These are phyloP conservation scores for Lagothrix lagotricha DNA, from an alignment of 2,797 vertebrate genomes.

Conservation along the genomic window DNA sequence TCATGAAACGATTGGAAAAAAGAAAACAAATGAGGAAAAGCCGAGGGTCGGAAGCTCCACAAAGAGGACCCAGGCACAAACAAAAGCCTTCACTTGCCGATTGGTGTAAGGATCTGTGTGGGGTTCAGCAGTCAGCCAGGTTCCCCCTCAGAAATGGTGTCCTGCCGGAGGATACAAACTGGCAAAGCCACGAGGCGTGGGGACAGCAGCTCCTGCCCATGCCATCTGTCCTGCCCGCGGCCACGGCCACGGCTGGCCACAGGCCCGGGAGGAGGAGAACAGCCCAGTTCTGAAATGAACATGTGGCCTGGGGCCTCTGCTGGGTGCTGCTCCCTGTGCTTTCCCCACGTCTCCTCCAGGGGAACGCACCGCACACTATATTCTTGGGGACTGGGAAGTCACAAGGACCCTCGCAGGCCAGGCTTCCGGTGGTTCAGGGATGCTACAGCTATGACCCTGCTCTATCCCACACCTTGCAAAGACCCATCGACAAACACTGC, in stretches of 20 bases:
- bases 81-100: background rate
- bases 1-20: background rate
- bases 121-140: background rate
- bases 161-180: too few species aligned
- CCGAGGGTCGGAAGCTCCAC: background rate
- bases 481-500: background rate
- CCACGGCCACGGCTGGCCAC: too few species aligned
- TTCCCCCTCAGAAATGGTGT: background rate
- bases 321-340: rapidly evolving
- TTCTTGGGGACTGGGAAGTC: background rate
- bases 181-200: background rate
- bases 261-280: background rate
- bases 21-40: background rate
- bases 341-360: background rate
- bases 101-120: background rate
- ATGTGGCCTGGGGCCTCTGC: background rate
- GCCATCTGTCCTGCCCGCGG: background rate
- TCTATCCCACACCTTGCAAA: too few species aligned
- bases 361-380: background rate
- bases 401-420: too few species aligned
- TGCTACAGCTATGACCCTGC: too few species aligned
- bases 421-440: background rate
- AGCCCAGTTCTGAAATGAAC: too few species aligned
- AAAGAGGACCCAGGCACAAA: background rate
- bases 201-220: background rate